These are phyloP conservation scores for Brenthis daphne DNA, from an alignment of 2,888 invertebrate genomes.

Conservation along the genomic window DNA sequence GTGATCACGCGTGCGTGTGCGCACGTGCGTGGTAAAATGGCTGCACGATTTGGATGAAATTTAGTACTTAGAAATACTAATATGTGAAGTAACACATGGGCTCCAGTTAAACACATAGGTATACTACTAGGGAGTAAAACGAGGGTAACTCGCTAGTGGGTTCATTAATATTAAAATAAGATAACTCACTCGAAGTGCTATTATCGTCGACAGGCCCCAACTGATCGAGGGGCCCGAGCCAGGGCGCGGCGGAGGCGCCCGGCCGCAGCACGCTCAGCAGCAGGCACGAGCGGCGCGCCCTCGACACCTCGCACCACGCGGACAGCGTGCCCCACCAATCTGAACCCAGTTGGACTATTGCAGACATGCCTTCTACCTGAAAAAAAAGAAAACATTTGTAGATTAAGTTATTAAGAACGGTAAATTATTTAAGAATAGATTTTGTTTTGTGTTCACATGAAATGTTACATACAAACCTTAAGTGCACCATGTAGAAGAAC, in stretches of 20 bases:
- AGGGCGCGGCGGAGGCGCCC: slow-evolving; percentile 89
- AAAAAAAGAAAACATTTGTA: background rate
- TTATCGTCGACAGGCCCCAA: slow-evolving; percentile 86
- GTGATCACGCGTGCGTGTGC: too few species aligned
- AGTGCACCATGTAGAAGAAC: slow-evolving; percentile 96
- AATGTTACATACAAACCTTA: slow-evolving; percentile 79
- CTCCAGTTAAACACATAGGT: background rate
- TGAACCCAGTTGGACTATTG: slow-evolving; percentile 90
- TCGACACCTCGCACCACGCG: slow-evolving; percentile 92
- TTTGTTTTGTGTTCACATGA: background rate
- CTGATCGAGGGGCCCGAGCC: slow-evolving; percentile 92
- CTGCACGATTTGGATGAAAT: too few species aligned
- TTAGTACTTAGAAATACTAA: too few species aligned
- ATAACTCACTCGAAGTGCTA: slow-evolving; percentile 51
- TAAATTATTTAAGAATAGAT: background rate
- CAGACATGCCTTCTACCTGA: slow-evolving; percentile 94
- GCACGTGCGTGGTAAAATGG: too few species aligned
- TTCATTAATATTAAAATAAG: background rate
- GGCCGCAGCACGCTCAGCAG: slow-evolving; percentile 94
- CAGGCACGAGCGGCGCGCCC: slow-evolving; percentile 87
- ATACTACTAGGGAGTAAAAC: too few species aligned
- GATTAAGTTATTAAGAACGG: background rate
- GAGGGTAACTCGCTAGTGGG: too few species aligned
- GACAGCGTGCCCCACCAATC: slow-evolving; percentile 98
- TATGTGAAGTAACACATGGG: too few species aligned